A percentile compares a stretch with the other conserved stretches of the same genome.
These are phyloP conservation scores for Myotis lucifugus DNA, from an alignment of 2,113 vertebrate genomes.

Conservation along the genomic window DNA sequence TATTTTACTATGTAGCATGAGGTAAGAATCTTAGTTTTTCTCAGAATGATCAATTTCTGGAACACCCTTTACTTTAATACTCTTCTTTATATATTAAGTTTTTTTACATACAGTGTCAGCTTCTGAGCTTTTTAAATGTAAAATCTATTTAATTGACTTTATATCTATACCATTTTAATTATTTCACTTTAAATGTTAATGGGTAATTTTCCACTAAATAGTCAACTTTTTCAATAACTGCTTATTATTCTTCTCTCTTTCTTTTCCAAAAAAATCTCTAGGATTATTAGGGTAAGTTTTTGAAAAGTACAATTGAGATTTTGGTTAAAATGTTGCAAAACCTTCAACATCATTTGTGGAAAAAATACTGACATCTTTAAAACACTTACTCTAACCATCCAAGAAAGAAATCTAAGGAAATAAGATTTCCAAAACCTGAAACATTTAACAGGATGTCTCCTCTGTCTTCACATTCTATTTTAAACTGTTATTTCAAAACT, in stretches of 20 bases:
- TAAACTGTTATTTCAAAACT: background rate
- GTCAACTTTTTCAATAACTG: background rate
- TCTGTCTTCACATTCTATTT: background rate
- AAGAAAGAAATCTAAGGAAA: background rate
- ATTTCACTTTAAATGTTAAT: background rate
- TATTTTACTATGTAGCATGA: background rate
- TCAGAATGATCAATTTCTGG: background rate
- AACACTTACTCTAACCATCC: background rate
- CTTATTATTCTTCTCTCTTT: background rate
- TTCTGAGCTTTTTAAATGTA: background rate
- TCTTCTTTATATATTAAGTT: background rate
- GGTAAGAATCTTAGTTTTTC: background rate
- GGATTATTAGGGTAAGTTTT: conserved; percentile 5
- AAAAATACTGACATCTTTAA: background rate
- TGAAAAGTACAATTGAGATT: background rate
- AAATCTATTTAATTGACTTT: background rate
- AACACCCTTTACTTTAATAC: background rate
- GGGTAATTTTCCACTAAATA: background rate
- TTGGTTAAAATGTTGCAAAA: background rate
- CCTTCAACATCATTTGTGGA: background rate
- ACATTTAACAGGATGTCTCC: background rate
- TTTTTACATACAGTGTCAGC: background rate
- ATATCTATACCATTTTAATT: background rate
- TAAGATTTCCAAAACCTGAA: background rate
- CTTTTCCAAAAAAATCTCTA: background rate